These are phyloP conservation scores for Psylliodes chrysocephalus DNA, from an alignment of 2,888 invertebrate species.

Conservation along the genomic window DNA sequence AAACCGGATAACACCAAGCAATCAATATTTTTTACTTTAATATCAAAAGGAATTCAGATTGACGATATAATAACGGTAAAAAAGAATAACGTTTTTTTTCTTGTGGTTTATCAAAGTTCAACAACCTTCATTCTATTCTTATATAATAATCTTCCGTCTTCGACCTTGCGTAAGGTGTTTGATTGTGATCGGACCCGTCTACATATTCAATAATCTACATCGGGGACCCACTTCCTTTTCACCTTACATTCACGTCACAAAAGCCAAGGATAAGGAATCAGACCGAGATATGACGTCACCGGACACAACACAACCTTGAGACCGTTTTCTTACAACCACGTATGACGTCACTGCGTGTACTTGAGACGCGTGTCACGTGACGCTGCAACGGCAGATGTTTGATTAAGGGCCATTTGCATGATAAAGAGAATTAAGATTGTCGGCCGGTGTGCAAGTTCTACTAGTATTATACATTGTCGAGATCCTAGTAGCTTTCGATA, in stretches of 20 bases:
- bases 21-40: too few relatives aligned
- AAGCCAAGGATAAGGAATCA: constrained; percentile 36
- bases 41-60: too few relatives aligned
- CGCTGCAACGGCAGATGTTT: constrained; percentile 60
- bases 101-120: constrained; percentile 2
- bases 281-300: constrained; percentile 59
- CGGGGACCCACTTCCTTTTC: constrained; percentile 38
- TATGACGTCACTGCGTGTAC: constrained; percentile 52
- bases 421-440: constrained; percentile 64
- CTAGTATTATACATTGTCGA: constrained; percentile 45
- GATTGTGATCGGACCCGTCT: constrained; percentile 7
- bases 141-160: background rate
- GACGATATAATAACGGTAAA: too few relatives aligned
- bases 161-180: constrained; percentile 29
- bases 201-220: background rate
- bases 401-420: constrained; percentile 59
- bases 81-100: background rate
- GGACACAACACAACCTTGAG: constrained; percentile 63
- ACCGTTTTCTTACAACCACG: constrained; percentile 60
- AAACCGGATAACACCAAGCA: too few relatives aligned
- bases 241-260: constrained; percentile 20
- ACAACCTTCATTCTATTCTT: background rate
- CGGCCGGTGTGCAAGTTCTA: constrained; percentile 59
- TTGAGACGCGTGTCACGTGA: constrained; percentile 56
- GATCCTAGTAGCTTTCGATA: constrained; percentile 52